Evolutionary conservation across 2,797 vertebrate genomes (phyloP).

Genomic region (Hydrophis major): DNA sequence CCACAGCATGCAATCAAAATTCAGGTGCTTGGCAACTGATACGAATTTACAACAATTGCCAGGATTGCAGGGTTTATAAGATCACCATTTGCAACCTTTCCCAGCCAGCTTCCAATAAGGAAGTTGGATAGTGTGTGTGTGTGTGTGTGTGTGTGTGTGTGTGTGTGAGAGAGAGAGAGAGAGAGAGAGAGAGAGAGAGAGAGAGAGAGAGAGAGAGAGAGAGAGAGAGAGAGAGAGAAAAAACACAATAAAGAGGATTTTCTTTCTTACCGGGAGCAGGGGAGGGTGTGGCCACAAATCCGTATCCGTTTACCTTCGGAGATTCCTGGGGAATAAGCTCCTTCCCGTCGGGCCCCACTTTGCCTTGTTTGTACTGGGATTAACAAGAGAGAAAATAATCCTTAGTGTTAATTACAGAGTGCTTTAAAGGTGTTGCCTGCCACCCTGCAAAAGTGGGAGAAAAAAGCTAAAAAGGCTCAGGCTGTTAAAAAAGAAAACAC

Average conservation of each 20-base stretch:
- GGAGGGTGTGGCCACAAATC: constrained; percentile 87
- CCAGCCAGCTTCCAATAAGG: too few relatives aligned
- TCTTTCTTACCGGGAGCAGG: constrained; percentile 86
- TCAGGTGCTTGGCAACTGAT: neutral
- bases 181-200: too few relatives aligned
- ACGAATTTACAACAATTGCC: neutral
- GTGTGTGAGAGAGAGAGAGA: too few relatives aligned
- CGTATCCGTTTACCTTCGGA: constrained; percentile 91
- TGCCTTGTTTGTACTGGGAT: constrained; percentile 93
- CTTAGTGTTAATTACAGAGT: neutral
- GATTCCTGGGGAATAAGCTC: constrained; percentile 95
- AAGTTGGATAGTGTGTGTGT: too few relatives aligned
- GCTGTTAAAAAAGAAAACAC: neutral
- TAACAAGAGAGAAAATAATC: neutral
- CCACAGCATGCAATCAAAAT: neutral
- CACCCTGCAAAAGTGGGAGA: neutral
- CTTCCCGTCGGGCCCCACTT: constrained; percentile 96
- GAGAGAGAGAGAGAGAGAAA: too few relatives aligned
- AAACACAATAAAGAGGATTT: neutral
- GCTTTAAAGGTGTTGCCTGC: neutral
- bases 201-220: too few relatives aligned
- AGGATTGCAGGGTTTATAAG: neutral
- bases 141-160: too few relatives aligned
- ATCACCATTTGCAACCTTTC: neutral
- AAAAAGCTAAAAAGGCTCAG: neutral